Base-by-base conservation (phyloP, 2,888 invertebrate species). In the Panzeria rudis region DNA sequence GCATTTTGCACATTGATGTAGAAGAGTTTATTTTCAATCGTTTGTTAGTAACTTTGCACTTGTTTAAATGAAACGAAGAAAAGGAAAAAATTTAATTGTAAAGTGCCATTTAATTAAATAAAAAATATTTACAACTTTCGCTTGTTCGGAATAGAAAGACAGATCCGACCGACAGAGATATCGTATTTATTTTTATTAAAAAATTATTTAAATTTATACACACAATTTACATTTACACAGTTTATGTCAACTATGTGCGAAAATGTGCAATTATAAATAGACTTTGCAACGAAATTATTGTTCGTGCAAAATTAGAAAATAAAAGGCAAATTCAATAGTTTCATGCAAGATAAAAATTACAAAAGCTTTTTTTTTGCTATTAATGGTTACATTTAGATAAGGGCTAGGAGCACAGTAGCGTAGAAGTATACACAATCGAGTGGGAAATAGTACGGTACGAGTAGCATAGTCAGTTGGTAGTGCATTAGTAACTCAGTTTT, bases 71-170 rank as follows among this genome's bases (percentile, higher is more conserved):
- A 76, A 52, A 25, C 25, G 50, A 29, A 52, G 32, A 69, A 62
- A 54, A n/a, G 25, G n/a, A 41, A 75, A 62, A 68, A 69, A 82
- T 13, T 35, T 41, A 41, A 68, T 69, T 50, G 23, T 41, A 29
- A 50, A 80, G 64, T 77, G 71, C 62, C 47, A 71, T 78, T 85
- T 82, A 85, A 75, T 82, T 85, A 71, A 82, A 85, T 76, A 54
- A 80, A 73, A 73, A 61, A 72, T 13, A 44, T 50, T 61, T 81
- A 73, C 75, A 73, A 82, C 85, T 85, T 85, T 85, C 82, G 78
- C 82, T 82, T 77, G 50, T 68, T 29, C 15, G 9, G 11, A 38
- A 41, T 41, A 69, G 20, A 66, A 17, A 56, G 32, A 44, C 66
- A 9, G 5, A 38, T 25, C 13, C 29, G 5, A 38, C 38, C 13